Conservation (phyloP, 2,888 invertebrate genomes). For the Cephus pulcher region DNA sequence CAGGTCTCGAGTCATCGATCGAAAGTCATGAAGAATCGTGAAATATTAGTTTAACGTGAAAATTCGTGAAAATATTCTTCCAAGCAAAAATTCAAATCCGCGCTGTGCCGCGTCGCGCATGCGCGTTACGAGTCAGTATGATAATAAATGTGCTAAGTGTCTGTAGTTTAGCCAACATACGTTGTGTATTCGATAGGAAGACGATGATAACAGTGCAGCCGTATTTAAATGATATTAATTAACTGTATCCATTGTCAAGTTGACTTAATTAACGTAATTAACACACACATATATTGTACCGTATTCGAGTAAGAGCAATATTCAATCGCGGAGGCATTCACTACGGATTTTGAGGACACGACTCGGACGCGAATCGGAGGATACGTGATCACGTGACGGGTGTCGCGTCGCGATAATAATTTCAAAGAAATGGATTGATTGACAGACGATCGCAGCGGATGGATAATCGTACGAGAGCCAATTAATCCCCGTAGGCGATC, state of each 20-base stretch:
- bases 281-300: conserved; percentile 44
- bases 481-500: not conserved
- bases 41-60: conserved; percentile 8
- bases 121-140: conserved; percentile 53
- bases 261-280: conserved; percentile 37
- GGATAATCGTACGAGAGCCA: not conserved
- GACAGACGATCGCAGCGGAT: not conserved
- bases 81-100: conserved; percentile 17
- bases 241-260: conserved; percentile 51
- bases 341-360: conserved; percentile 51
- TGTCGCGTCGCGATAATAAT: conserved; percentile 5
- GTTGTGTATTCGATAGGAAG: conserved; percentile 57
- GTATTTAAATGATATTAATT: conserved; percentile 64
- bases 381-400: conserved; percentile 40
- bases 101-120: conserved; percentile 12
- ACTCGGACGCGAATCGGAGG: conserved; percentile 63
- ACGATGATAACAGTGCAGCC: conserved; percentile 47
- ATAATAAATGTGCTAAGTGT: conserved; percentile 66
- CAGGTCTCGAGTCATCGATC: too few species aligned
- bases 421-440: not conserved
- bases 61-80: conserved; percentile 10
- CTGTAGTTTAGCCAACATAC: conserved; percentile 64
- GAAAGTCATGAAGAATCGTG: too few species aligned
- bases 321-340: conserved; percentile 63
- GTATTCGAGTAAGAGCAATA: conserved; percentile 45